Percentiles rank a stretch among this genome's conserved stretches.
Conservation (phyloP, 2,888 invertebrate species). For the Eremobia ochroleuca region DNA sequence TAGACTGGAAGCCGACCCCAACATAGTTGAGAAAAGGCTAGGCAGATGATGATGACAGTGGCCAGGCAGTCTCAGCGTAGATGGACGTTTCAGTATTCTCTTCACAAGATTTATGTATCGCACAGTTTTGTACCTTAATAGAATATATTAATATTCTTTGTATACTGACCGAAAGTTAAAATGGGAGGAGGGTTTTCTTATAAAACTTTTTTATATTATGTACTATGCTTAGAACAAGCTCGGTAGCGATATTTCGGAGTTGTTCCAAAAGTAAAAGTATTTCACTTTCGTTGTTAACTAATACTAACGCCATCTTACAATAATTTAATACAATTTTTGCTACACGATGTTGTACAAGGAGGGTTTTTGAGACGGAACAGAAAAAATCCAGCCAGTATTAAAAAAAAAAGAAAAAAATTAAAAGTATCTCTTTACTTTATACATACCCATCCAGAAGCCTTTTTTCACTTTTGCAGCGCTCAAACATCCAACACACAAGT, state of each 20-base stretch:
- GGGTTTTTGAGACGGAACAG: background rate
- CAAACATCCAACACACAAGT: background rate
- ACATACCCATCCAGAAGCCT: background rate
- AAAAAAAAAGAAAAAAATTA: background rate
- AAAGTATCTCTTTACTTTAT: background rate
- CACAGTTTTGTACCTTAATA: slow-evolving; percentile 20
- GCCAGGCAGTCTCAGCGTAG: slow-evolving; percentile 4
- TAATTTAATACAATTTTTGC: background rate
- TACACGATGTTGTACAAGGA: background rate
- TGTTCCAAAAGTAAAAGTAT: background rate
- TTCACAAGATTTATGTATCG: slow-evolving; percentile 38
- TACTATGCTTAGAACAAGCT: background rate
- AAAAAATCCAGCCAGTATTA: background rate
- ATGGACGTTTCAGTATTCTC: slow-evolving; percentile 18
- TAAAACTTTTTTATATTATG: background rate
- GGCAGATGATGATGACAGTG: too few relatives aligned
- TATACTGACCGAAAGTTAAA: background rate
- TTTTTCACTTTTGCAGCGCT: background rate
- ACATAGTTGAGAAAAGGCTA: too few relatives aligned
- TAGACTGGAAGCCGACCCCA: too few relatives aligned
- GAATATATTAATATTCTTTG: slow-evolving; percentile 16
- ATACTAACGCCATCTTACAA: background rate
- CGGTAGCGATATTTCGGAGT: background rate
- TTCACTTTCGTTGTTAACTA: background rate
- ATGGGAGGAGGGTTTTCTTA: background rate